phyloP scores from a whole-genome alignment of 2,113 vertebrate genomes.

The Tenebrosternarchus preto region DNA sequence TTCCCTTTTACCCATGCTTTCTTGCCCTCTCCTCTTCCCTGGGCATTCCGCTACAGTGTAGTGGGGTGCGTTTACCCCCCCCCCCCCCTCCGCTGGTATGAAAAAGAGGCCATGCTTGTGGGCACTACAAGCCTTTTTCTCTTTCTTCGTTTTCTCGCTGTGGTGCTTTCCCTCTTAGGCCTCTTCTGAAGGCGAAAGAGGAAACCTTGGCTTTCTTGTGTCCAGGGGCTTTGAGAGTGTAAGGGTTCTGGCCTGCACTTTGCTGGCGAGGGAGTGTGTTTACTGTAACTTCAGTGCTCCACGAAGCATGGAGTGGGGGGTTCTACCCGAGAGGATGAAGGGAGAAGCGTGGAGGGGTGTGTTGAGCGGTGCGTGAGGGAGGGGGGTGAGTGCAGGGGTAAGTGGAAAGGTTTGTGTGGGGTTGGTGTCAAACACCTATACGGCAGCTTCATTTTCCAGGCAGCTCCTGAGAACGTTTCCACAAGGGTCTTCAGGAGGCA shows the following conservation, averaged over 20 bases:
- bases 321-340: not conserved
- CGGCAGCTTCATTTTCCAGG: too few relatives aligned
- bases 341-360: not conserved
- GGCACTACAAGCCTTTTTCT: not conserved
- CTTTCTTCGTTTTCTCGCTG: slow-evolving; percentile 57
- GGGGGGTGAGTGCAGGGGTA: too few relatives aligned
- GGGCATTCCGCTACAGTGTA: slow-evolving; percentile 23
- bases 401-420: too few relatives aligned
- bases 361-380: too few relatives aligned
- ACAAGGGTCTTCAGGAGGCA: too few relatives aligned
- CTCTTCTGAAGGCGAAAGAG: slow-evolving; percentile 4
- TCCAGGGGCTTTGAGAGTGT: not conserved
- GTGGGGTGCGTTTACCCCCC: slow-evolving; percentile 11
- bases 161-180: slow-evolving; percentile 31
- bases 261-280: not conserved
- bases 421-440: too few relatives aligned
- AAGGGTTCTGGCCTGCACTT: not conserved
- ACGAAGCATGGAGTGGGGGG: slow-evolving; percentile 1
- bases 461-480: too few relatives aligned
- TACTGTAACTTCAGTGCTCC: not conserved
- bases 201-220: not conserved
- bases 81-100: slow-evolving; percentile 6
- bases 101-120: slow-evolving; percentile 43
- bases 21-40: slow-evolving; percentile 3
- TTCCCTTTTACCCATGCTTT: not conserved